Percentiles rank a stretch among this genome's conserved stretches.
phyloP scores from a whole-genome alignment of 2,797 vertebrate genomes.

The Macroramphosus scolopax region DNA sequence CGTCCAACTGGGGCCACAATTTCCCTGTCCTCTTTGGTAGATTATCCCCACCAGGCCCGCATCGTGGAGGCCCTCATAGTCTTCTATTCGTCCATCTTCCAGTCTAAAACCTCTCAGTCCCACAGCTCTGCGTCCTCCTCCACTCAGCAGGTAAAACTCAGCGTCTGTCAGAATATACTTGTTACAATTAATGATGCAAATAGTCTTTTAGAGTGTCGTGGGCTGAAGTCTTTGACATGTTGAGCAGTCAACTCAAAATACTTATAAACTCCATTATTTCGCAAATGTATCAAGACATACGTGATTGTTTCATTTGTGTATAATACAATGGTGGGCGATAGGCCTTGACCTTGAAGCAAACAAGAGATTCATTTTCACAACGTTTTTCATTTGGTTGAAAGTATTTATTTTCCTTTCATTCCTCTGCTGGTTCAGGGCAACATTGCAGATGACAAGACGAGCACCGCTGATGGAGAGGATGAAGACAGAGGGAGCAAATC shows the following conservation, averaged over 20 bases:
- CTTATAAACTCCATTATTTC: too few species aligned
- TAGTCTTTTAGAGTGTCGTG: too few species aligned
- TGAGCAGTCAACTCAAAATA: too few species aligned
- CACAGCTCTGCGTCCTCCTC: constrained; percentile 36
- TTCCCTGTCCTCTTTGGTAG: constrained; percentile 94
- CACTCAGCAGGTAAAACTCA: constrained; percentile 56
- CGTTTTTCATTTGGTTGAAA: too few species aligned
- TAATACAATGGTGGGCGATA: too few species aligned
- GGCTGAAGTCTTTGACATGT: too few species aligned
- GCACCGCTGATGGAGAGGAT: constrained; percentile 47
- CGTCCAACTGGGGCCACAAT: constrained; percentile 91
- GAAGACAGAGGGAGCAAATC: constrained; percentile 51
- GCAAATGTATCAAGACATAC: too few species aligned
- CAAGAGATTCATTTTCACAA: too few species aligned
- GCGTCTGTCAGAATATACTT: too few species aligned
- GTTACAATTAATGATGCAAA: too few species aligned
- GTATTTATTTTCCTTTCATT: neutral
- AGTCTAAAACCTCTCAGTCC: constrained; percentile 56
- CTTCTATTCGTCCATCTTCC: constrained; percentile 86
- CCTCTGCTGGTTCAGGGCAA: constrained; percentile 37
- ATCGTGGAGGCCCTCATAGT: constrained; percentile 90
- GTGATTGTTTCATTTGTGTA: too few species aligned
- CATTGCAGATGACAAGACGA: constrained; percentile 29
- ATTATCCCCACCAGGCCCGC: constrained; percentile 96
- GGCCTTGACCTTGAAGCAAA: too few species aligned